phyloP scores from a whole-genome alignment of 2,113 vertebrate species.

The Anoura caudifer region DNA sequence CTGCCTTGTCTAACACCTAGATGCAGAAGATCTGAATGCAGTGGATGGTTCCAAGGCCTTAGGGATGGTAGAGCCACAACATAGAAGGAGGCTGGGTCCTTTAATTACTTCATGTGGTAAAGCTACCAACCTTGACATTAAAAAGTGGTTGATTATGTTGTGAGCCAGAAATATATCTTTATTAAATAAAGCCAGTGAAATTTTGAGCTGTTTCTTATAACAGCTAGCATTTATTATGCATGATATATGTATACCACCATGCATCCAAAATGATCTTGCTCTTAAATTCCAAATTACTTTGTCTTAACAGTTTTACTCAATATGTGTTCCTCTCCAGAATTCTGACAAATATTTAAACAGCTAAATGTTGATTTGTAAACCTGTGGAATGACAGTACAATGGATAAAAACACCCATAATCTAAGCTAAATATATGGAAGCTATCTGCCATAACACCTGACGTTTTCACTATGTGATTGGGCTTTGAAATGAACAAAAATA shows the following conservation, averaged over 20 bases:
- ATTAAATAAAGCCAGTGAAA: neutral
- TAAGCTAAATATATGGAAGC: neutral
- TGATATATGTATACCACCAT: neutral
- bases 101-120: neutral
- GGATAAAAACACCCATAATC: neutral
- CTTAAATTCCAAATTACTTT: neutral
- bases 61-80: neutral
- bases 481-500: neutral
- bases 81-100: neutral
- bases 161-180: neutral
- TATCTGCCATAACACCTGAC: neutral
- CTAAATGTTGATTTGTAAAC: neutral
- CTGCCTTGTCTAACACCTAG: neutral
- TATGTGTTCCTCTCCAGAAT: neutral
- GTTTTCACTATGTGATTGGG: neutral
- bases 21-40: neutral
- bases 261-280: neutral
- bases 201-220: neutral
- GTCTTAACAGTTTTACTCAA: neutral
- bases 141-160: neutral
- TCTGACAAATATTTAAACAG: neutral
- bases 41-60: neutral
- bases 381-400: neutral
- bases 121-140: neutral
- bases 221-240: neutral